Evolutionary conservation across 2,888 invertebrate genomes (phyloP).

Genomic region (Entomobrya multifasciata): DNA sequence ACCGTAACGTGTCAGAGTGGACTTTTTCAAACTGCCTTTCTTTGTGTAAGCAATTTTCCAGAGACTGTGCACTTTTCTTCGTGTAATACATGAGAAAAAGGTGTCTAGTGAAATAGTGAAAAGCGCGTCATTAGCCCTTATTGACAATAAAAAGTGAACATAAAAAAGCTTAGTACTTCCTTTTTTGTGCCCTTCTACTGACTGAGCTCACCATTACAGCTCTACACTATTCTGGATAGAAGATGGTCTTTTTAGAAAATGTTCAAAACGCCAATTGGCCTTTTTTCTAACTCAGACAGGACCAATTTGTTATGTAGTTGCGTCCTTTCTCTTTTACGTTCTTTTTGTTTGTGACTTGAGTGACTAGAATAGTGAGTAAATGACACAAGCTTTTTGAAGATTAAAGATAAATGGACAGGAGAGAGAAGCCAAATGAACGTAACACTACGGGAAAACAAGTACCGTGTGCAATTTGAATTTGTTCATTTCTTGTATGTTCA

Average conservation of each 20-base stretch:
- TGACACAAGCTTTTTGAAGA: constrained; percentile 18
- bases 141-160: constrained; percentile 64
- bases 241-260: constrained; percentile 53
- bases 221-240: constrained; percentile 2
- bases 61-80: constrained; percentile 18
- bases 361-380: neutral
- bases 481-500: too few relatives aligned
- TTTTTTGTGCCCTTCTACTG: constrained; percentile 32
- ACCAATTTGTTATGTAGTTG: too few relatives aligned
- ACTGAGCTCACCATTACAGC: constrained; percentile 25
- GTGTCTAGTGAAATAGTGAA: constrained; percentile 54
- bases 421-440: constrained; percentile 37
- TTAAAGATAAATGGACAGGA: constrained; percentile 39
- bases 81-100: constrained; percentile 49
- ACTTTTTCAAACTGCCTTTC: neutral
- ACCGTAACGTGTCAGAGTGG: neutral
- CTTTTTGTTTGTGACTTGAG: constrained; percentile 1
- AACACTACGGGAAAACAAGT: constrained; percentile 6
- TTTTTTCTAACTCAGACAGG: neutral
- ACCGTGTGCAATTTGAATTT: too few relatives aligned
- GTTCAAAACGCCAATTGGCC: constrained; percentile 61
- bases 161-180: constrained; percentile 64
- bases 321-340: neutral
- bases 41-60: constrained; percentile 28
- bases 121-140: constrained; percentile 70